Evolutionary conservation across 2,888 invertebrate species (phyloP).

Genomic region (Melanargia galathea): DNA sequence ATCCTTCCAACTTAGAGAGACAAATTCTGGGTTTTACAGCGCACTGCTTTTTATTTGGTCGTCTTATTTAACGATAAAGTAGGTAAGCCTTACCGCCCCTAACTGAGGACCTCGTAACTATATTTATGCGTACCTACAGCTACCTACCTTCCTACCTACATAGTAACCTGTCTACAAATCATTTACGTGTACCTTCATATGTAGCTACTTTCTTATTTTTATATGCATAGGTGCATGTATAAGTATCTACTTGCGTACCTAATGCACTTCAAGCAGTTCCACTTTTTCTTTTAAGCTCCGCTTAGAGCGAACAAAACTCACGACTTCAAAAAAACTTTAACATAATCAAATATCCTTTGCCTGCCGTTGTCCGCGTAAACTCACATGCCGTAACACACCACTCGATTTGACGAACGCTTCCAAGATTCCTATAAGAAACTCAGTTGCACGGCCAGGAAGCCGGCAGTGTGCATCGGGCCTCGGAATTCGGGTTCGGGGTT

Average conservation of each 20-base stretch:
- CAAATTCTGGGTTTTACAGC: too few relatives aligned
- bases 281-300: constrained; percentile 36
- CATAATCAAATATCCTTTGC: constrained; percentile 76
- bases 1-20: too few relatives aligned
- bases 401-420: constrained; percentile 48
- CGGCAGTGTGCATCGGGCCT: constrained; percentile 68
- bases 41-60: too few relatives aligned
- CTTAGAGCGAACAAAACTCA: constrained; percentile 59
- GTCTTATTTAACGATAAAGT: too few relatives aligned
- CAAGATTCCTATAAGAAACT: constrained; percentile 62
- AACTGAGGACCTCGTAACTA: too few relatives aligned
- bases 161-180: too few relatives aligned
- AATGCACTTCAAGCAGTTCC: constrained; percentile 17
- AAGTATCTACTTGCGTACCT: not conserved
- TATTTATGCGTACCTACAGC: too few relatives aligned
- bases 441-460: constrained; percentile 51
- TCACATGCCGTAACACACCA: constrained; percentile 56
- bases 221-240: not conserved
- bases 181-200: not conserved
- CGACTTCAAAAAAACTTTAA: constrained; percentile 71
- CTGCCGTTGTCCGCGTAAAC: constrained; percentile 66
- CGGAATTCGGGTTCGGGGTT: constrained; percentile 81
- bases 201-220: not conserved
- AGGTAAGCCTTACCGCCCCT: too few relatives aligned
- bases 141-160: too few relatives aligned